These are phyloP conservation scores for Poecile montanus DNA, from an alignment of 2,797 vertebrate species.

Conservation along the genomic window DNA sequence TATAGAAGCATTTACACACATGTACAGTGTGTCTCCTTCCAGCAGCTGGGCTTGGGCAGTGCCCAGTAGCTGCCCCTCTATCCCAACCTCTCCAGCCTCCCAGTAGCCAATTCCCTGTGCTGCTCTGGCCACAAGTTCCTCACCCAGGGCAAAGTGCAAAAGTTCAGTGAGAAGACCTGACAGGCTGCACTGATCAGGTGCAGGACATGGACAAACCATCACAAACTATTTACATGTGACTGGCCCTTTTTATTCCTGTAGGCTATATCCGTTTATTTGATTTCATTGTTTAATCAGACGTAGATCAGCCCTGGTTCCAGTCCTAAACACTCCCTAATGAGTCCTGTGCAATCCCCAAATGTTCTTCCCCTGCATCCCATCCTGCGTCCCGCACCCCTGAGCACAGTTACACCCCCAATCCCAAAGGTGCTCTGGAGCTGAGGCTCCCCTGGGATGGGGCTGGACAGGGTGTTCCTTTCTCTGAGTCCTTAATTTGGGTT, in stretches of 20 bases:
- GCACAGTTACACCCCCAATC: not conserved
- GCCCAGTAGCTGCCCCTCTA: not conserved
- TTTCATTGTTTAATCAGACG: too few species aligned
- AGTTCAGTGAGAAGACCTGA: not conserved
- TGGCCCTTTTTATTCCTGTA: not conserved
- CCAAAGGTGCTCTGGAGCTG: not conserved
- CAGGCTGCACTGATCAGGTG: not conserved
- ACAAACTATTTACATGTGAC: fast-evolving
- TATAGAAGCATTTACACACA: not conserved
- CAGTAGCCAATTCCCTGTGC: not conserved
- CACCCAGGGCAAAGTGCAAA: not conserved
- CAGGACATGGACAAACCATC: not conserved
- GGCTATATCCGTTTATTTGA: not conserved
- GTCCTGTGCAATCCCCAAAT: not conserved
- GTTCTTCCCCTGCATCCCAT: not conserved
- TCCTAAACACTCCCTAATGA: not conserved
- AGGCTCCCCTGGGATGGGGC: not conserved
- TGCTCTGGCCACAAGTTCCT: not conserved
- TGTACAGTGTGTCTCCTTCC: not conserved
- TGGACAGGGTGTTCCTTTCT: not conserved
- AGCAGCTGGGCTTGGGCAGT: not conserved
- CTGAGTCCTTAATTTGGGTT: not conserved
- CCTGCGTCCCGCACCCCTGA: too few species aligned
- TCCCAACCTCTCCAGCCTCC: not conserved
- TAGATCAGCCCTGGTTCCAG: not conserved